A percentile compares a stretch with the other conserved stretches of the same genome.
Evolutionary conservation across 2,113 vertebrate genomes (phyloP).

Genomic region (Pogonocichla stellata): DNA sequence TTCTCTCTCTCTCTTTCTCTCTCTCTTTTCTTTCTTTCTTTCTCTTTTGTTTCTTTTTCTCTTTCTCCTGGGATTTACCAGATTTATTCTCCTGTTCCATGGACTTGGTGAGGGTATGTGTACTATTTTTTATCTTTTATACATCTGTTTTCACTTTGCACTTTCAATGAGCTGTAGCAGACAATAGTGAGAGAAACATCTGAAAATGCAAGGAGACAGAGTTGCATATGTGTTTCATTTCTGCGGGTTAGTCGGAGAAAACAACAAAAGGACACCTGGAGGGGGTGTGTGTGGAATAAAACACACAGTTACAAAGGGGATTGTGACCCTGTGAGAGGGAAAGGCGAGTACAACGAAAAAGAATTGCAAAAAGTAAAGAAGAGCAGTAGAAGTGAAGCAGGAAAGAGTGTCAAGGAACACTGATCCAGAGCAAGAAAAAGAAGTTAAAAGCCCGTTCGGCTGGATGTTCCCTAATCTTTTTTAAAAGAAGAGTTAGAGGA

Average conservation of each 20-base stretch:
- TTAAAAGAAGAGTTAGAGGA: neutral
- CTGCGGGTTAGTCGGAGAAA: constrained; percentile 61
- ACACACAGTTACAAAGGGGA: constrained; percentile 41
- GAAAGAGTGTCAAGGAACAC: neutral
- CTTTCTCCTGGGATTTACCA: neutral
- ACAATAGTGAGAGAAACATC: constrained; percentile 78
- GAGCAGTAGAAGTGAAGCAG: neutral
- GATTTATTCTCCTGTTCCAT: neutral
- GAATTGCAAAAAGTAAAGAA: neutral
- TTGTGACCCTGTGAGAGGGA: constrained; percentile 54
- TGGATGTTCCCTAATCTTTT: neutral
- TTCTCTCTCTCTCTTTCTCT: neutral
- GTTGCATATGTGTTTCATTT: constrained; percentile 80
- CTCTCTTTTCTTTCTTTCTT: neutral
- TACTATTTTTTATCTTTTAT: constrained; percentile 24
- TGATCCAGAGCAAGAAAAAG: neutral
- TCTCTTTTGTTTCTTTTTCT: fast-evolving
- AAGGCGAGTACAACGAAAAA: constrained; percentile 41
- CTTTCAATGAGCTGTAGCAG: constrained; percentile 70
- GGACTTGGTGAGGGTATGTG: neutral
- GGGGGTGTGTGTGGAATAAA: neutral
- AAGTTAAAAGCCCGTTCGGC: neutral
- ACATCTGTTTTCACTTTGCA: constrained; percentile 81
- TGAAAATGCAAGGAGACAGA: constrained; percentile 77
- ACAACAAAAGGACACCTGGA: constrained; percentile 71